phyloP scores from a whole-genome alignment of 2,113 vertebrate genomes.

The Clarias gariepinus region DNA sequence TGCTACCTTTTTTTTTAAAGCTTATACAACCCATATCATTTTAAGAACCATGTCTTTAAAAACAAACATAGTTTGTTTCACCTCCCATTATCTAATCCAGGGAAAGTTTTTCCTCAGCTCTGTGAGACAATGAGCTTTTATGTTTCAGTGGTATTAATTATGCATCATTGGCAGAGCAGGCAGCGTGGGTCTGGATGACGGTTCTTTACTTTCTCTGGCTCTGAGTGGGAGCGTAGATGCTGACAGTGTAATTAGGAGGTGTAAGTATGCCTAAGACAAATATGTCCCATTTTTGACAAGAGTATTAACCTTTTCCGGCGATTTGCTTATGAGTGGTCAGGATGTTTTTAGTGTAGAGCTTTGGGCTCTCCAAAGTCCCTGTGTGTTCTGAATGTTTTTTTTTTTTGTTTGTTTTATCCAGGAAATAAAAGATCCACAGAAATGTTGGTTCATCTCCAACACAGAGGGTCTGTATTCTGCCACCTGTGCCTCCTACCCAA shows the following conservation, averaged over 20 bases:
- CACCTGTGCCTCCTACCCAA: conserved; percentile 34
- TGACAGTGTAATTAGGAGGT: background rate
- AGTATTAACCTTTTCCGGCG: background rate
- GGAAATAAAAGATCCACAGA: conserved; percentile 12
- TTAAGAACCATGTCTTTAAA: background rate
- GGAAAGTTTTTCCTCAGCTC: background rate
- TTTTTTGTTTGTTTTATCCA: background rate
- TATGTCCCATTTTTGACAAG: background rate
- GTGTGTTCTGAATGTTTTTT: background rate
- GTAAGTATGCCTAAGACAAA: conserved; percentile 3
- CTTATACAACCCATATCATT: too few relatives aligned
- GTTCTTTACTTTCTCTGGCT: background rate
- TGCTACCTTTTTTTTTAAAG: too few relatives aligned
- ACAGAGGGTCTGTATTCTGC: conserved; percentile 28
- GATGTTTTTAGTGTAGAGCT: background rate
- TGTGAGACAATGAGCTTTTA: conserved; percentile 18
- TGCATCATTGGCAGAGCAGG: conserved; percentile 8
- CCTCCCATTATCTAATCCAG: background rate
- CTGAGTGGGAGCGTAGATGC: conserved; percentile 11
- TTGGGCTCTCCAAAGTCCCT: background rate
- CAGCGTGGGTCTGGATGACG: background rate
- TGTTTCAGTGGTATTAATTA: conserved; percentile 34
- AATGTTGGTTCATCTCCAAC: conserved; percentile 21
- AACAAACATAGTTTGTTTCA: background rate
- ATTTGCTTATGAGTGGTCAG: background rate